Conservation (phyloP, 2,888 invertebrate genomes). For the Cyclophora punctaria region DNA sequence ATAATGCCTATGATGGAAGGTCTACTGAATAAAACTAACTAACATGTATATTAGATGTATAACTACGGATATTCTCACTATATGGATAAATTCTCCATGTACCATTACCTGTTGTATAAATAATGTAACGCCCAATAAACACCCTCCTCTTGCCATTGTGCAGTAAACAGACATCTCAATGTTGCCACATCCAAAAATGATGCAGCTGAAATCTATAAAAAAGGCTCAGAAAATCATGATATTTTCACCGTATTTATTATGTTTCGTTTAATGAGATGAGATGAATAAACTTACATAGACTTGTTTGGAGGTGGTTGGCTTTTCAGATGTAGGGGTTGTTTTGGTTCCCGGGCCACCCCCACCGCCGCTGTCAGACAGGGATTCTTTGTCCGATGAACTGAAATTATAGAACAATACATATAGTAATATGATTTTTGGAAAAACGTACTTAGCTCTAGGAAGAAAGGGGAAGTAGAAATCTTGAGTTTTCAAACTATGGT, state of each 20-base stretch:
- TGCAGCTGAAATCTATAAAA: slow-evolving; percentile 84
- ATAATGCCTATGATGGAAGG: too few species aligned
- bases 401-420: slow-evolving; percentile 5
- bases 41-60: background rate
- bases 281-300: slow-evolving; percentile 38
- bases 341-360: slow-evolving; percentile 45
- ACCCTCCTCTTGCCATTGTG: slow-evolving; percentile 99
- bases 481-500: too few species aligned
- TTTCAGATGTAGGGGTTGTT: slow-evolving; percentile 52
- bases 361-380: slow-evolving; percentile 77
- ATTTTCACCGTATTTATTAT: too few species aligned
- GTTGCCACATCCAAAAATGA: slow-evolving; percentile 98
- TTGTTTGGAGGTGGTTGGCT: slow-evolving; percentile 47
- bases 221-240: too few species aligned
- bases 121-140: slow-evolving; percentile 97
- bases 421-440: too few species aligned
- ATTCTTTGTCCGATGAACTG: slow-evolving; percentile 84
- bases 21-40: background rate
- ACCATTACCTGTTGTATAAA: slow-evolving; percentile 84
- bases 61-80: background rate
- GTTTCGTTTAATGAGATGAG: too few species aligned
- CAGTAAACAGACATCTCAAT: slow-evolving; percentile 93
- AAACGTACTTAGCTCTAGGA: too few species aligned
- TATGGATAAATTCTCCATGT: background rate
- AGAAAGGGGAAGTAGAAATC: too few species aligned